Evolutionary conservation across 2,888 invertebrate genomes (phyloP).

Genomic region (Tuta absoluta): DNA sequence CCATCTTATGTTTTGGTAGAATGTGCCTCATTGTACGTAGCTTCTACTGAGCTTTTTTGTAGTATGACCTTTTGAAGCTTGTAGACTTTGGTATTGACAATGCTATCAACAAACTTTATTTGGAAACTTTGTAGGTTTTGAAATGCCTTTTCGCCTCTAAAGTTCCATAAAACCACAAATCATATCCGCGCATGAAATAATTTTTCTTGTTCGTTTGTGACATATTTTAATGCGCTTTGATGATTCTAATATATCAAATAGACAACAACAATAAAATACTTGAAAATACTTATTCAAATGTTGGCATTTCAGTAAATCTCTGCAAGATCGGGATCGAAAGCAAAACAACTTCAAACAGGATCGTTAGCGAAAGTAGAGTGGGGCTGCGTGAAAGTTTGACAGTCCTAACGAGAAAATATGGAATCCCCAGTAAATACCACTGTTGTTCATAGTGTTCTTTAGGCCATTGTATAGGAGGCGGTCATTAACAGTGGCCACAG

Average conservation of each 20-base stretch:
- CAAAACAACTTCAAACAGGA: slow-evolving; percentile 6
- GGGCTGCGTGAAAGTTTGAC: slow-evolving; percentile 18
- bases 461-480: background rate
- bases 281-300: background rate
- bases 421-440: slow-evolving; percentile 18
- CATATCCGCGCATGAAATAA: too few species aligned
- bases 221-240: too few species aligned
- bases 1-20: background rate
- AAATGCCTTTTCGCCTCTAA: too few species aligned
- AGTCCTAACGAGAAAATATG: slow-evolving; percentile 21
- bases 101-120: too few species aligned
- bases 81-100: too few species aligned
- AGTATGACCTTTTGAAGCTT: too few species aligned
- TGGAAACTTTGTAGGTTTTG: too few species aligned
- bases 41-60: background rate
- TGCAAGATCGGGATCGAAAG: background rate
- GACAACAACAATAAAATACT: background rate
- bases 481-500: slow-evolving; percentile 1
- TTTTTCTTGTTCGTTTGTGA: too few species aligned
- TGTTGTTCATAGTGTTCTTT: slow-evolving; percentile 9
- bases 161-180: too few species aligned
- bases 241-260: too few species aligned
- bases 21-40: background rate
- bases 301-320: background rate
- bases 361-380: slow-evolving; percentile 13